phyloP scores from a whole-genome alignment of 2,888 invertebrate genomes.

The Aleiodes alternator region DNA sequence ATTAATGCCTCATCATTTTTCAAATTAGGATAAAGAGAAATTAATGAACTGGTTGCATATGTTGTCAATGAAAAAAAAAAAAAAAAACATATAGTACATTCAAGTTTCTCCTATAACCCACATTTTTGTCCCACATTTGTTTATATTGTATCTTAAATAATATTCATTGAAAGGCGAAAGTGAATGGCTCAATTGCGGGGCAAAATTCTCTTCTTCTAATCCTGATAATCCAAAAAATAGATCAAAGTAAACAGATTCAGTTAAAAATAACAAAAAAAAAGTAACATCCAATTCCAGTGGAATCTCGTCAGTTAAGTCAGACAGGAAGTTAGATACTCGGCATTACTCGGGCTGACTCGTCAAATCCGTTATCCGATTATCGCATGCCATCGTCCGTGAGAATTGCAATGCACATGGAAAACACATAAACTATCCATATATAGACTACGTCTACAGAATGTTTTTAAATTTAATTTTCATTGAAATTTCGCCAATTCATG shows the following conservation, averaged over 20 bases:
- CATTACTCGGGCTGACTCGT: not conserved
- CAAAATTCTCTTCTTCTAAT: not conserved
- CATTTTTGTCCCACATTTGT: constrained; percentile 54
- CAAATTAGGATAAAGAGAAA: not conserved
- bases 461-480: not conserved
- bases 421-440: not conserved
- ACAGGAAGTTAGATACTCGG: constrained; percentile 12
- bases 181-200: not conserved
- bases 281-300: constrained; percentile 37
- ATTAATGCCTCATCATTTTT: not conserved
- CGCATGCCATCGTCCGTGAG: constrained; percentile 45
- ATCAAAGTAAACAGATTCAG: not conserved
- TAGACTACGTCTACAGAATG: not conserved
- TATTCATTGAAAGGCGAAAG: not conserved
- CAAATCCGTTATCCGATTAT: constrained; percentile 51
- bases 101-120: constrained; percentile 43
- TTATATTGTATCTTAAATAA: not conserved
- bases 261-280: constrained; percentile 51
- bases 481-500: too few species aligned
- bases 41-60: not conserved
- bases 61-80: not conserved
- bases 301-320: constrained; percentile 21
- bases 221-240: not conserved
- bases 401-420: constrained; percentile 22
- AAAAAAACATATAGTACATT: too few species aligned